A percentile compares a stretch with the other conserved stretches of the same genome.
Conservation (phyloP, 2,113 vertebrate genomes). For the Seriola dumerili region DNA sequence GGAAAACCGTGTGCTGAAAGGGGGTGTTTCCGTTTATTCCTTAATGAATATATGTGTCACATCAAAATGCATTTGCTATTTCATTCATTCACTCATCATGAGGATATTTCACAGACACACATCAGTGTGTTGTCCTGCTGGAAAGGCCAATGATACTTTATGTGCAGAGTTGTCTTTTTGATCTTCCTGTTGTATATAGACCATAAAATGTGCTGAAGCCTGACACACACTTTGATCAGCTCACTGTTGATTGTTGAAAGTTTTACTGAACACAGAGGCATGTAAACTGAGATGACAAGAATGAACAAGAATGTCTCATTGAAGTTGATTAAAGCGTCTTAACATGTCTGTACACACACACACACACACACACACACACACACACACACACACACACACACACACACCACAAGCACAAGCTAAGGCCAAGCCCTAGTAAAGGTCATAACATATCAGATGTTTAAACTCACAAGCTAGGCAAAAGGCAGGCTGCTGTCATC, state of each 20-base stretch:
- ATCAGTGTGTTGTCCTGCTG: slow-evolving; percentile 2
- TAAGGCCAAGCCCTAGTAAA: not conserved
- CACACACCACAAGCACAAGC: too few relatives aligned
- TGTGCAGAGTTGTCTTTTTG: not conserved
- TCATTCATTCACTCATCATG: slow-evolving; percentile 8
- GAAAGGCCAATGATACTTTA: not conserved
- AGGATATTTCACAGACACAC: slow-evolving; percentile 6
- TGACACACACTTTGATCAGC: not conserved
- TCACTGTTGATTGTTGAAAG: not conserved
- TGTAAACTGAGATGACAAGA: not conserved
- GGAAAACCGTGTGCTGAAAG: not conserved
- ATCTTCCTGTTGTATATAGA: not conserved
- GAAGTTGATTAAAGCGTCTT: not conserved
- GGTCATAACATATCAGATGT: not conserved
- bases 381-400: not conserved
- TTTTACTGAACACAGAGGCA: not conserved
- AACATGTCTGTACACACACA: not conserved
- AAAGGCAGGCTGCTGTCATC: not conserved
- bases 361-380: not conserved
- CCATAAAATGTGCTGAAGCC: not conserved
- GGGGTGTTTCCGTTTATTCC: slow-evolving; percentile 23
- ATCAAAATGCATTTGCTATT: slow-evolving; percentile 1
- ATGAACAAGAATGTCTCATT: not conserved
- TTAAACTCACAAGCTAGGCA: not conserved
- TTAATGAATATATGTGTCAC: slow-evolving; percentile 21